Evolutionary conservation across 2,797 vertebrate genomes (phyloP), one percentile per base, ranked within the genome.

Genomic region (Odontamblyopus lacepedii): DNA sequence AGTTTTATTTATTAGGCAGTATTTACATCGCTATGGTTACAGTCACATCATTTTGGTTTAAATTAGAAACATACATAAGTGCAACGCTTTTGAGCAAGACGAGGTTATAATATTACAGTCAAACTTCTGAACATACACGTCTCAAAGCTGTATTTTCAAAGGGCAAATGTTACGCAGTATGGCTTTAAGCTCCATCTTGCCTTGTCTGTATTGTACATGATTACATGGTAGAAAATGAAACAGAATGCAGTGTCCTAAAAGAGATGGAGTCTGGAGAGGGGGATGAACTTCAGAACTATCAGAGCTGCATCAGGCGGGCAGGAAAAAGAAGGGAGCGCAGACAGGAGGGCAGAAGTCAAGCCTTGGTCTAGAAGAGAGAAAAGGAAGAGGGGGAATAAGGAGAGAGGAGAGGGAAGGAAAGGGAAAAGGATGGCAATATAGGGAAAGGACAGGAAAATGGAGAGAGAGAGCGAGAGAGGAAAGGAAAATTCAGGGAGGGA

Each of bases 331-430:
- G 84, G 82, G 82, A 81, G 87, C 89, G 86, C 76, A 89, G 86
- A 87, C 91, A 89, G 88, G 88, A 87, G 91, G 77, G 87, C 66
- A 89, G 92, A 81, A 88, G 88, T 93, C 91, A 93, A 90, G 92
- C 89, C 90, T 92, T 92, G 90, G 92, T 92, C 92, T 93, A 87
- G 11, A 79, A 82, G 77, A 83, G 83, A 16, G 29, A n/a, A 4
- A 29, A 87, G 72, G 65, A 62, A 60, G 78, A 84, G 29, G 3
- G 7, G 2, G 26, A 29, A 27, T 1, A 26, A 0, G 26, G 27
- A 60, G 26, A 27, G 26, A 12, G 23, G 27, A 59, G 26, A 27
- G 13, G 57, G 3, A 7, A 60, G 57, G 7, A 60, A 7, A n/a
- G 13, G 26, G 57, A 60, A 60, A 13, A 60, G 26, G 11, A 12